Base-by-base conservation (phyloP, 2,797 vertebrate genomes). In the Scarus forsteni region DNA sequence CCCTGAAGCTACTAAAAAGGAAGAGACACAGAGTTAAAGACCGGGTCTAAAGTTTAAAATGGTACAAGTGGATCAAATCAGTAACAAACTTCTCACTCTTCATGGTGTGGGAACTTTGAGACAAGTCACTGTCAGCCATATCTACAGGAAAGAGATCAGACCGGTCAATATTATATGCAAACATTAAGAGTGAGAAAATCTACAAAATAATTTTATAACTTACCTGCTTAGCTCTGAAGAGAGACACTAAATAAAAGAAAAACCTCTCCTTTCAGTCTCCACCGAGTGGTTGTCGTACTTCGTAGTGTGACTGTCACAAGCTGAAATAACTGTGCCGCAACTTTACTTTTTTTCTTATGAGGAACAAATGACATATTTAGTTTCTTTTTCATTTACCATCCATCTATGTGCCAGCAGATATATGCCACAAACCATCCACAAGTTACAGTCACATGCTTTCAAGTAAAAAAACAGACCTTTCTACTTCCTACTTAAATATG, bases 31-130 rank as follows among this genome's bases (percentile, higher is more conserved):
- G 8, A 5, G n/a, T 70, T 6, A 65, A 48, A 0, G 6, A 35
- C 18, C 7, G 35, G 7, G 18, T 8, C 3, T 45, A 56, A 60
- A 51, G 8, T 40, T 8, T 1, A 42, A 56, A 10, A 1, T 14
- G 64, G 10, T 4, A 55, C 3, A 27, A 10, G 43, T 55, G 43
- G 61, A 51, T 10, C 3, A 10, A 39, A 40, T 1, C 0, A 14
- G 75, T n/a, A 19, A 58, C 68, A 59, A 15, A 52, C 6, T 57
- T 71, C 88, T 58, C 1, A 92, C 91, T 81, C n/a, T n/a, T n/a
- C n/a, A n/a, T n/a, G n/a, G n/a, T n/a, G n/a, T n/a, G n/a, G n/a
- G n/a, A n/a, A n/a, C n/a, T n/a, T n/a, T n/a, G n/a, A n/a, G n/a
- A n/a, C n/a, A n/a, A n/a, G 18, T 36, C 9, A 56, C 13, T 50